phyloP scores from a whole-genome alignment of 2,888 invertebrate species.

The Cheilosia variabilis region DNA sequence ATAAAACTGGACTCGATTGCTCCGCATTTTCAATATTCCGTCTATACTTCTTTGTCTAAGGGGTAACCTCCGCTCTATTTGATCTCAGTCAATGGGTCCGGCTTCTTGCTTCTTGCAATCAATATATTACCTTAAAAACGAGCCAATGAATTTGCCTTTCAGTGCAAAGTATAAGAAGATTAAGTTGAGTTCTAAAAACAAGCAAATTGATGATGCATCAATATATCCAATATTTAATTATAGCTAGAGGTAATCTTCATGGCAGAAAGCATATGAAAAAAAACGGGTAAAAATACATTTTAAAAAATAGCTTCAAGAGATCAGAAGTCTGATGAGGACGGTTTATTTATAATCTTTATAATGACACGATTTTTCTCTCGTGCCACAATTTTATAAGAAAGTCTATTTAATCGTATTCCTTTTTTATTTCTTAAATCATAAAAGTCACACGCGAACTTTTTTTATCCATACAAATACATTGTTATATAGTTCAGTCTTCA shows the following conservation, averaged over 20 bases:
- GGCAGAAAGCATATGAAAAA: neutral
- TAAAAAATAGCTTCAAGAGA: constrained; percentile 21
- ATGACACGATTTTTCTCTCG: neutral
- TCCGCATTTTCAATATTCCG: too few species aligned
- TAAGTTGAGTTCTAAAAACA: too few species aligned
- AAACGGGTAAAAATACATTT: neutral
- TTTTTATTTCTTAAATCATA: constrained; percentile 9
- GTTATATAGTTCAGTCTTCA: constrained; percentile 21
- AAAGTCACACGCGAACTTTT: constrained; percentile 35
- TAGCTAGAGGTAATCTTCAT: constrained; percentile 3
- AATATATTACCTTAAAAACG: too few species aligned
- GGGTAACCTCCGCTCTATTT: too few species aligned
- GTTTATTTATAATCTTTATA: neutral
- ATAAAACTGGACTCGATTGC: too few species aligned
- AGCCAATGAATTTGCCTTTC: too few species aligned
- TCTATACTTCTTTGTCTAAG: too few species aligned
- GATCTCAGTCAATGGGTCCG: too few species aligned
- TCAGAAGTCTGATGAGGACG: neutral
- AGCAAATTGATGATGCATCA: constrained; percentile 8
- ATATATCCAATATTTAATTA: constrained; percentile 6
- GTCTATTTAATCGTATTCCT: constrained; percentile 13
- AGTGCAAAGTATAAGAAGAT: too few species aligned
- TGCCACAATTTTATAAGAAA: neutral
- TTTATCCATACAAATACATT: constrained; percentile 6
- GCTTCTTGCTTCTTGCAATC: too few species aligned